Base-by-base conservation (phyloP, 2,113 vertebrate species). In the Dissostichus mawsoni region DNA sequence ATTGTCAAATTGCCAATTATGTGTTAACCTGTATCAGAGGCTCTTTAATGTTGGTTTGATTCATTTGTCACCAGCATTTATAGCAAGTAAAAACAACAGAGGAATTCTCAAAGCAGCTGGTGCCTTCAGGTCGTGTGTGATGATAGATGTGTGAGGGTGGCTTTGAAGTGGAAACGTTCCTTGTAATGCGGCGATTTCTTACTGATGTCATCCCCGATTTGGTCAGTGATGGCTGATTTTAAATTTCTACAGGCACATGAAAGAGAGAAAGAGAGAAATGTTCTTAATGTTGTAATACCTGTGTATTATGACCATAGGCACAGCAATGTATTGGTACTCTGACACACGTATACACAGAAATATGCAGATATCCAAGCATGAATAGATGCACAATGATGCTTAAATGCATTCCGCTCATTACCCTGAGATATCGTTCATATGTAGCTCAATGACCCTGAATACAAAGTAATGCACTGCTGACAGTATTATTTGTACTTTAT, bases 151-250 rank as follows among this genome's bases (percentile, higher is more conserved):
- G 8, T 14, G 52, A 72, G 29, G 41, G 45, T 33, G 33, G 36
- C 77, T 88, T 87, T 90, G 61, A 88, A 82, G 69, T 74, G 69
- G 80, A 69, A 72, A 68, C 23, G 1, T 57, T 83, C 45, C 48
- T 41, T 63, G 74, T 61, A 66, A 66, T 58, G 13, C n/a, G n/a
- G 11, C 20, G 3, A 81, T 70, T 88, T 75, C 53, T 59, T 20
- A 55, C 79, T 66, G 33, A 52, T 14, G 68, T 80, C 50, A 57
- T 10, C 73, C 62, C 33, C 65, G 74, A 80, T 81, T 80, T 77
- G 59, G 45, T 41, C 8, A 1, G 3, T 82, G 79, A 87, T 52
- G 68, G 77, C 50, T 87, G 87, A 87, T 69, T 72, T 81, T 13
- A 81, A 81, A 76, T 33, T 7, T 47, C 25, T 71, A 0, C 45